Conservation (phyloP, 2,113 vertebrate species). For the Microcebus lehilahytsara region DNA sequence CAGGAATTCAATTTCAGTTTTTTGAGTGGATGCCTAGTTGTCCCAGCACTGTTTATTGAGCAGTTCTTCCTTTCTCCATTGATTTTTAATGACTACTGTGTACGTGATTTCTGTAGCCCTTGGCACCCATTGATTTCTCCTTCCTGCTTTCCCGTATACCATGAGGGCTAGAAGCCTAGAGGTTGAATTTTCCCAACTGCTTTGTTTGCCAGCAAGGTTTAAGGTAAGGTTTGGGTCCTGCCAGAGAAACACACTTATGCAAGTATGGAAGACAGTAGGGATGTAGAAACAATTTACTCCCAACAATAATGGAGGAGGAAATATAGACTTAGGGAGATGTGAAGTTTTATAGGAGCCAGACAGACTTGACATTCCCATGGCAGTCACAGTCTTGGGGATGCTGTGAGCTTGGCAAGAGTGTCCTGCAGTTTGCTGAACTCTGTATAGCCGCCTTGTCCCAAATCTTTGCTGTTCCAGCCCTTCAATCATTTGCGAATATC, state of each 20-base stretch:
- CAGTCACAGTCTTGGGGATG: background rate
- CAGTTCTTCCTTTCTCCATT: background rate
- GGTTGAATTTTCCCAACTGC: background rate
- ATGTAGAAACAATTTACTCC: background rate
- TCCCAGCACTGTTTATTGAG: background rate
- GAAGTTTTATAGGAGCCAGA: background rate
- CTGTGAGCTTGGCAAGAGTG: background rate
- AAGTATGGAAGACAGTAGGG: background rate
- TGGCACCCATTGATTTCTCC: background rate
- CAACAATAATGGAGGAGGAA: background rate
- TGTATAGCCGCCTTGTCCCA: background rate
- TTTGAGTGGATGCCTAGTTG: background rate
- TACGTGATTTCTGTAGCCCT: background rate
- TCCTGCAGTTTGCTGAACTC: background rate
- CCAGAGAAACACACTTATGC: background rate
- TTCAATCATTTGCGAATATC: background rate
- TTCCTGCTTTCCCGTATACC: background rate
- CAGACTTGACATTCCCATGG: background rate
- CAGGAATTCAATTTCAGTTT: background rate
- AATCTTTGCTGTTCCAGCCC: background rate
- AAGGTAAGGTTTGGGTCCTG: background rate
- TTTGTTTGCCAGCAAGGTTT: background rate
- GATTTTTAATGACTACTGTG: background rate
- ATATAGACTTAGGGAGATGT: too few species aligned
- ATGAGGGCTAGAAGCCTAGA: background rate